Conservation (phyloP, 2,888 invertebrate species). For the Nemoura dubitans region DNA sequence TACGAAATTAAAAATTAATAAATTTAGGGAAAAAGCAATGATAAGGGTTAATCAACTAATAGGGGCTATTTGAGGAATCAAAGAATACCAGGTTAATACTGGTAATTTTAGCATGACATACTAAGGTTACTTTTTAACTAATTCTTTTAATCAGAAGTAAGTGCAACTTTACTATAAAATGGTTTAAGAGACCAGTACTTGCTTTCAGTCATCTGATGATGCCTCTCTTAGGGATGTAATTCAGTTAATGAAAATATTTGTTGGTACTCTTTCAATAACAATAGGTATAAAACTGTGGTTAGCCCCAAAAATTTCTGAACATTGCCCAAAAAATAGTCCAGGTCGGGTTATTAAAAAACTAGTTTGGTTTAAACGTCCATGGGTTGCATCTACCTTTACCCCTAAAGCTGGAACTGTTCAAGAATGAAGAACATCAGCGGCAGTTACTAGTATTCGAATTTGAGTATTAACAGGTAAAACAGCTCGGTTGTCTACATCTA, state of each 20-base stretch:
- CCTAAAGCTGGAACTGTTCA: conserved; percentile 72
- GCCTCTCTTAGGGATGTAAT: conserved; percentile 56
- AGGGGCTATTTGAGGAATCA: conserved; percentile 75
- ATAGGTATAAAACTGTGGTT: conserved; percentile 85
- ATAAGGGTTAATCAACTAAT: conserved; percentile 64
- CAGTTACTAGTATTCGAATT: conserved; percentile 71
- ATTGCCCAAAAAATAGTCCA: conserved; percentile 77
- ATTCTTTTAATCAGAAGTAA: conserved; percentile 71
- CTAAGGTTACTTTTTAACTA: conserved; percentile 69
- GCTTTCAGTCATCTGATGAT: conserved; percentile 73
- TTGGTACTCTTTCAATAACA: conserved; percentile 68
- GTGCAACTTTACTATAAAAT: conserved; percentile 69
- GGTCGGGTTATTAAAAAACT: conserved; percentile 69
- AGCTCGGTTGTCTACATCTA: conserved; percentile 73
- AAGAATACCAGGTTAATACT: conserved; percentile 66
- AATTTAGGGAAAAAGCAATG: conserved; percentile 59
- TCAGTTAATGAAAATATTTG: conserved; percentile 68
- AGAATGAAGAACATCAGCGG: conserved; percentile 73
- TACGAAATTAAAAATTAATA: conserved; percentile 64
- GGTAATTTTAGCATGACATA: conserved; percentile 75
- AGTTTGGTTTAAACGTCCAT: conserved; percentile 72
- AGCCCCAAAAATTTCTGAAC: conserved; percentile 83
- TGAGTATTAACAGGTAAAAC: conserved; percentile 68
- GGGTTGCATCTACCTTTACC: conserved; percentile 72
- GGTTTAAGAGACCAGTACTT: conserved; percentile 78